Percentiles rank a stretch among this genome's conserved stretches.
These are phyloP conservation scores for Drosophila ananassae DNA, from an alignment of 1,140 invertebrate species.

Conservation along the genomic window DNA sequence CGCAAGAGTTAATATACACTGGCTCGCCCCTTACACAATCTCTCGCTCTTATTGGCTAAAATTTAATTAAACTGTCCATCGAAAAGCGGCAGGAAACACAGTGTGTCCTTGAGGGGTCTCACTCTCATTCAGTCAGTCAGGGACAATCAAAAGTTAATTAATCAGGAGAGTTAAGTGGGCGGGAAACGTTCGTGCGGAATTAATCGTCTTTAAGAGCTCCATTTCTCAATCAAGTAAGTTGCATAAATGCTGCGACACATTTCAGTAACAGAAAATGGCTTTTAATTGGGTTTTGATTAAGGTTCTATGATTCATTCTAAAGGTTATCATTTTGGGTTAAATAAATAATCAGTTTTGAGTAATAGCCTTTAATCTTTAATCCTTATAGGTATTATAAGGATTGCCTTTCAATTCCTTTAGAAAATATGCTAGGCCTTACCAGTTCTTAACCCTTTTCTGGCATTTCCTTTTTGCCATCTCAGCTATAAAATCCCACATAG, in stretches of 20 bases:
- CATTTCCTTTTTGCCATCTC: constrained; percentile 2
- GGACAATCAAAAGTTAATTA: constrained; percentile 51
- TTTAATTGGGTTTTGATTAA: constrained; percentile 2
- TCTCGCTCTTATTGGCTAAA: constrained; percentile 20
- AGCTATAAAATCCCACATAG: constrained; percentile 8
- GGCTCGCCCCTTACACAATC: not conserved
- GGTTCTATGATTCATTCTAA: not conserved
- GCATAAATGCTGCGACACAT: constrained; percentile 20
- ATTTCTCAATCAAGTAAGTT: constrained; percentile 5
- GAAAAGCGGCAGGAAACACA: constrained; percentile 15
- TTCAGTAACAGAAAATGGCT: constrained; percentile 7
- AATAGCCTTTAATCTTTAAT: not conserved
- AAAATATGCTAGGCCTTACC: too few relatives aligned
- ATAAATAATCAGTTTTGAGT: not conserved
- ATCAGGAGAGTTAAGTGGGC: constrained; percentile 31
- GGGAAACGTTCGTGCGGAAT: constrained; percentile 33
- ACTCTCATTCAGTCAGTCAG: constrained; percentile 2
- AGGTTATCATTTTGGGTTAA: not conserved
- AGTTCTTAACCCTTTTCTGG: not conserved
- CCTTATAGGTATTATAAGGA: too few relatives aligned
- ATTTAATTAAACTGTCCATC: constrained; percentile 47
- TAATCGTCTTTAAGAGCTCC: constrained; percentile 36
- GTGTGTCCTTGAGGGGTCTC: constrained; percentile 19
- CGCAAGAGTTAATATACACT: constrained; percentile 36
- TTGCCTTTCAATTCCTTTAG: too few relatives aligned